These are phyloP conservation scores for Pinna nobilis DNA, from an alignment of 1,140 invertebrate genomes.

Conservation along the genomic window DNA sequence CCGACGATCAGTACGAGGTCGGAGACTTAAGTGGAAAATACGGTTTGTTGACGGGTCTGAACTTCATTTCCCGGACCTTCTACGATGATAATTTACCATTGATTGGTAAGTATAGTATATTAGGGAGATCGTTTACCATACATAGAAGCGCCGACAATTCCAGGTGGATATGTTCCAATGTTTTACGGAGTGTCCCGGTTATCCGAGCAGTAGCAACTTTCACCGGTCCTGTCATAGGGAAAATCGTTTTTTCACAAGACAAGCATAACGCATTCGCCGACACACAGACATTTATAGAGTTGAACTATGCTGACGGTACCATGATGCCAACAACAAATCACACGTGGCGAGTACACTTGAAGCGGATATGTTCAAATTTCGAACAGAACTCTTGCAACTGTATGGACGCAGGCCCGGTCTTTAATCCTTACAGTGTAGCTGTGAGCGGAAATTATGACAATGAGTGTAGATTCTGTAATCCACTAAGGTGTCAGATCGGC, in stretches of 20 bases:
- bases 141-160: conserved; percentile 78
- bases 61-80: conserved; percentile 79
- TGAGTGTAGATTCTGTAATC: conserved; percentile 71
- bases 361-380: conserved; percentile 82
- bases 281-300: conserved; percentile 80
- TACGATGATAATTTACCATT: conserved; percentile 92
- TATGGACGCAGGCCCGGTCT: conserved; percentile 83
- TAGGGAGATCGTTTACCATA: conserved; percentile 89
- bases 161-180: conserved; percentile 78
- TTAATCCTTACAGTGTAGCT: conserved; percentile 86
- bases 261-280: conserved; percentile 85
- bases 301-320: conserved; percentile 89
- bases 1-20: conserved; percentile 79
- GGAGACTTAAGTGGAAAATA: conserved; percentile 95
- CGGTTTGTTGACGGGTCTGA: conserved; percentile 77
- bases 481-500: conserved; percentile 76
- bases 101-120: conserved; percentile 86
- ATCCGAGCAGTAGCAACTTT: conserved; percentile 76
- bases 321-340: conserved; percentile 85
- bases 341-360: conserved; percentile 80
- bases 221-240: conserved; percentile 89
- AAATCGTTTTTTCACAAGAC: conserved; percentile 86
- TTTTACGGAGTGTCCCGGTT: conserved; percentile 60
- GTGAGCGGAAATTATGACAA: conserved; percentile 48
- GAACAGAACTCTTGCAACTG: conserved; percentile 76